Evolutionary conservation across 1,140 invertebrate genomes (phyloP).

Genomic region (Nasonia vitripennis): DNA sequence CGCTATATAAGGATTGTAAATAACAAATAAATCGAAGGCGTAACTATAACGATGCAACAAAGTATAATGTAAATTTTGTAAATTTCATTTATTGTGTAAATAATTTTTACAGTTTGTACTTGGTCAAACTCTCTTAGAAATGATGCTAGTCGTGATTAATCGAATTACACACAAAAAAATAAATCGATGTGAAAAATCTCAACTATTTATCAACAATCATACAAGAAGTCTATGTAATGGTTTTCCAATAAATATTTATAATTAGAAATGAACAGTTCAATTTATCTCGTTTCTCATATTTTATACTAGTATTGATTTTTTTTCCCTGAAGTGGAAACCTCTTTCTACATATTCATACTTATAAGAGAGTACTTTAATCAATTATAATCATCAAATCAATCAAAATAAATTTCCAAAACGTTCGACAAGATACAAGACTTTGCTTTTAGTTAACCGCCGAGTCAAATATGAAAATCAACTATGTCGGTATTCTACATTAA

Average conservation of each 20-base stretch:
- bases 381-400: no score
- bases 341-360: no score
- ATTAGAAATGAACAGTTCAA: conserved; percentile 24
- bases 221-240: conserved; percentile 35
- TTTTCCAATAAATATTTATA: conserved; percentile 48
- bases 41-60: conserved; percentile 9
- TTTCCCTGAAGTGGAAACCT: no score
- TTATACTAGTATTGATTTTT: background rate
- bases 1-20: conserved; percentile 30
- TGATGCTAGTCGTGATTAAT: conserved; percentile 33
- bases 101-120: conserved; percentile 52
- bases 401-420: no score
- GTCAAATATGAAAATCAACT: no score
- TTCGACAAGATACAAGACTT: no score
- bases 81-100: conserved; percentile 52
- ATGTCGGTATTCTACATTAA: no score
- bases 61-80: conserved; percentile 48
- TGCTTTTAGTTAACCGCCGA: no score
- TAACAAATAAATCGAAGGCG: conserved; percentile 23
- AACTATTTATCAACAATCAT: conserved; percentile 32
- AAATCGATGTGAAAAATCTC: conserved; percentile 34
- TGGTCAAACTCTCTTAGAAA: conserved; percentile 33
- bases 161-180: conserved; percentile 25
- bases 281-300: background rate
- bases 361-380: no score